Evolutionary conservation across 2,888 invertebrate genomes (phyloP), one percentile per base, ranked within the genome.

Genomic region (Drosophila neutralis): DNA sequence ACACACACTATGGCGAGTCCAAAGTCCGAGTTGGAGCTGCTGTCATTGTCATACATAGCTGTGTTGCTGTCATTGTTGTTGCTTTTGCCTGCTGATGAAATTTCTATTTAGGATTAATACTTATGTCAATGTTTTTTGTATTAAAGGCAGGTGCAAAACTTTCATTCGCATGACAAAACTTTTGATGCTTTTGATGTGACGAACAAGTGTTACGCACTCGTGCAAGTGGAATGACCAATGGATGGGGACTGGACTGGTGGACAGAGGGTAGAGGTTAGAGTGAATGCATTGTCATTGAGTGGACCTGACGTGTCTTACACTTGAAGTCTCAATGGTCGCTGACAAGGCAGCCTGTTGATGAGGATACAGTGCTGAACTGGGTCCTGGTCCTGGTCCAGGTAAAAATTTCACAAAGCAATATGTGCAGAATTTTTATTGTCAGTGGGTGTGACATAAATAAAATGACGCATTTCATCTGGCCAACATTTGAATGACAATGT

Each of bases 141-240:
- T 80, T 83, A 65, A 56, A 66, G 75, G 78, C 87, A 87, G 87
- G 90, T 90, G 90, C 73, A 79, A 88, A 87, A 88, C 70, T 85
- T 85, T 87, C 72, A 84, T 70, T 71, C 76, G 81, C 77, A 87
- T 89, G 84, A 82, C 87, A 82, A 90, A 87, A 87, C 74, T 90
- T 90, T 82, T 83, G 89, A 88, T 90, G 88, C 76, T 88, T 87
- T 78, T 87, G 90, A 88, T 87, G 81, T 86, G 87, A 88, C 81
- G 75, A 77, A 76, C 86, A 79, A 87, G 89, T 83, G 89, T 70
- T 77, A 79, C 76, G 75, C 76, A 77, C 74, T 78, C 64, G 68
- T 74, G 62, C 69, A 78, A 71, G 21, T 64, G 63, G 61, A 78
- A 56, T 73, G 79, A 64, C 77, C 79, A 67, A 27, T 24, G 51